Evolutionary conservation across 2,113 vertebrate genomes (phyloP).

Genomic region (Catharus minimus): DNA sequence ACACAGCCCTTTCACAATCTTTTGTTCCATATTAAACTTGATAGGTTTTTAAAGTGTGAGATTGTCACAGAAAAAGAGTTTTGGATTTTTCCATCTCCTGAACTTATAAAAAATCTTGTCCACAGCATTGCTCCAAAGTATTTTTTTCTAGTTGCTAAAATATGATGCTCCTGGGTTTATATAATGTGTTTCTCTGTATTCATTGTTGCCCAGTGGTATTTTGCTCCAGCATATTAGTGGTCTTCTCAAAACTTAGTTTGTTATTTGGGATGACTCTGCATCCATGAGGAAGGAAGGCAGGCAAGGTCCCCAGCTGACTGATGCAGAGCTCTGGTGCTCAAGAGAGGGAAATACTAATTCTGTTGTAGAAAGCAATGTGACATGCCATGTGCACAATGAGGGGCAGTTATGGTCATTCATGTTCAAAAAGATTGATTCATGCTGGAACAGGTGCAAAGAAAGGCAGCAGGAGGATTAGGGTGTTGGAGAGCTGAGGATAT

Average conservation of each 20-base stretch:
- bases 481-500: conserved; percentile 30
- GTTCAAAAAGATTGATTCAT: conserved; percentile 59
- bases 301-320: not conserved
- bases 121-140: not conserved
- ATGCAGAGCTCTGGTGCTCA: not conserved
- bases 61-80: not conserved
- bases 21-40: conserved; percentile 1
- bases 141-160: not conserved
- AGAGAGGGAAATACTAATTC: conserved; percentile 24
- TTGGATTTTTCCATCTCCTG: not conserved
- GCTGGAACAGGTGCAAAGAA: conserved; percentile 63
- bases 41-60: not conserved
- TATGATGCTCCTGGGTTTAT: not conserved
- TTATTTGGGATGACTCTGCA: not conserved
- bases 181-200: not conserved
- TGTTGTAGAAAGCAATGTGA: conserved; percentile 31
- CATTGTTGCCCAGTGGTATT: not conserved
- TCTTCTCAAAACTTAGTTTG: not conserved
- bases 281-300: not conserved
- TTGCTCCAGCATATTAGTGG: fast-evolving
- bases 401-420: conserved; percentile 43
- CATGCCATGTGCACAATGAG: conserved; percentile 31
- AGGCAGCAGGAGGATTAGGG: conserved; percentile 43
- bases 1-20: not conserved
- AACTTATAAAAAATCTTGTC: not conserved